These are phyloP conservation scores for Drosophila tanythrix DNA, from an alignment of 2,888 invertebrate genomes.

Conservation along the genomic window DNA sequence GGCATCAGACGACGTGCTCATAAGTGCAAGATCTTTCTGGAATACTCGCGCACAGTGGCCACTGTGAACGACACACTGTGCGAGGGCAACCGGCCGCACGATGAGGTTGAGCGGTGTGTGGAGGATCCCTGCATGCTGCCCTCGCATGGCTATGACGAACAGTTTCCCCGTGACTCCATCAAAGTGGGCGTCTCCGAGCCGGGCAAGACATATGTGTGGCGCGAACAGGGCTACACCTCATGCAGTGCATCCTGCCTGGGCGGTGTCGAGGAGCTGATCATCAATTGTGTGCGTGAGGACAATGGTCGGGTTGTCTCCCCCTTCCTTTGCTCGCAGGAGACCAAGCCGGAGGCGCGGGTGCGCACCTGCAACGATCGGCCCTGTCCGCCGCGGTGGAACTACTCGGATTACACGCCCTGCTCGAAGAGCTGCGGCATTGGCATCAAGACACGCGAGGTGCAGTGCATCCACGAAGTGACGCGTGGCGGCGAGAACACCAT, in stretches of 20 bases:
- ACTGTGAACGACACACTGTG: slow-evolving; percentile 95
- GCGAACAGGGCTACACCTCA: slow-evolving; percentile 94
- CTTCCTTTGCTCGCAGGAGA: slow-evolving; percentile 93
- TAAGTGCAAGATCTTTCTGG: slow-evolving; percentile 97
- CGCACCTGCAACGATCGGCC: slow-evolving; percentile 97
- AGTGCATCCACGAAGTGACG: slow-evolving; percentile 88
- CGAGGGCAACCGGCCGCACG: slow-evolving; percentile 92
- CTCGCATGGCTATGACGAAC: slow-evolving; percentile 86
- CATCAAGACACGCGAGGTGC: slow-evolving; percentile 93
- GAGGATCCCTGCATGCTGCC: slow-evolving; percentile 91
- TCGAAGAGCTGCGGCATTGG: slow-evolving; percentile 98
- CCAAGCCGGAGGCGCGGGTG: slow-evolving; percentile 94
- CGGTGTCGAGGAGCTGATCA: slow-evolving; percentile 93
- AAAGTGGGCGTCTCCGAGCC: slow-evolving; percentile 90
- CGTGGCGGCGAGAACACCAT: slow-evolving; percentile 95
- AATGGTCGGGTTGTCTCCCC: slow-evolving; percentile 94
- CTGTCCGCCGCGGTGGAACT: slow-evolving; percentile 97
- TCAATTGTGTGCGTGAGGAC: slow-evolving; percentile 94
- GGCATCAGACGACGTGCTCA: slow-evolving; percentile 94
- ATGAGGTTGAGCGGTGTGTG: slow-evolving; percentile 92
- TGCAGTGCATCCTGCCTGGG: slow-evolving; percentile 98
- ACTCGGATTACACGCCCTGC: slow-evolving; percentile 95
- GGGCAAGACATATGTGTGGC: slow-evolving; percentile 94
- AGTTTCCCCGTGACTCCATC: slow-evolving; percentile 84
- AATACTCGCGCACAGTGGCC: slow-evolving; percentile 95